phyloP scores from a whole-genome alignment of 2,113 vertebrate species.

The Athene noctua region DNA sequence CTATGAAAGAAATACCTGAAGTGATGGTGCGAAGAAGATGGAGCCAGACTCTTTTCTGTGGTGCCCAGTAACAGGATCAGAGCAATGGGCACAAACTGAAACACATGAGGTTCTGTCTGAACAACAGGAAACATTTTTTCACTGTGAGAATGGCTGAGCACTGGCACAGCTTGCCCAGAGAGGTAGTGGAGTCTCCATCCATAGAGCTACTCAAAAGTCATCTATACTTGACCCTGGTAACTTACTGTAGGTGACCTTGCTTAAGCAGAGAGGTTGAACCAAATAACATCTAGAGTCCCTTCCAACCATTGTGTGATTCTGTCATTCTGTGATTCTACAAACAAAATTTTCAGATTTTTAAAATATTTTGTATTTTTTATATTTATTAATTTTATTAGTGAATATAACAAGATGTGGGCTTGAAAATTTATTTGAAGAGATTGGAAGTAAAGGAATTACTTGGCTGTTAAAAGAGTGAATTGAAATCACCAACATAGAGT shows the following conservation, averaged over 20 bases:
- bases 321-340: neutral
- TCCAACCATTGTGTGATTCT: neutral
- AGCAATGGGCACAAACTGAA: accelerated
- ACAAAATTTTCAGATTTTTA: neutral
- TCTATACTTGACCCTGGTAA: neutral
- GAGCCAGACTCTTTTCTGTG: neutral
- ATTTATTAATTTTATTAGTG: neutral
- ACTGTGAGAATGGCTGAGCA: neutral
- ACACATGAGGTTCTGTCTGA: neutral
- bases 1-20: neutral
- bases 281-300: neutral
- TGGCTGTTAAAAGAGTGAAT: neutral
- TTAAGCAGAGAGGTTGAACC: neutral
- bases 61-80: neutral
- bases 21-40: neutral
- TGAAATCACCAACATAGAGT: neutral
- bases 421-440: neutral
- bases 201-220: neutral
- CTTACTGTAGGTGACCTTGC: neutral
- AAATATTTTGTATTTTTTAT: neutral
- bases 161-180: neutral
- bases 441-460: neutral
- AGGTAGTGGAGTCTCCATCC: neutral
- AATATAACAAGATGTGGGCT: neutral
- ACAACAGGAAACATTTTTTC: neutral